Evolutionary conservation across 1,140 invertebrate species (phyloP).

Genomic region (Amyelois transitella): DNA sequence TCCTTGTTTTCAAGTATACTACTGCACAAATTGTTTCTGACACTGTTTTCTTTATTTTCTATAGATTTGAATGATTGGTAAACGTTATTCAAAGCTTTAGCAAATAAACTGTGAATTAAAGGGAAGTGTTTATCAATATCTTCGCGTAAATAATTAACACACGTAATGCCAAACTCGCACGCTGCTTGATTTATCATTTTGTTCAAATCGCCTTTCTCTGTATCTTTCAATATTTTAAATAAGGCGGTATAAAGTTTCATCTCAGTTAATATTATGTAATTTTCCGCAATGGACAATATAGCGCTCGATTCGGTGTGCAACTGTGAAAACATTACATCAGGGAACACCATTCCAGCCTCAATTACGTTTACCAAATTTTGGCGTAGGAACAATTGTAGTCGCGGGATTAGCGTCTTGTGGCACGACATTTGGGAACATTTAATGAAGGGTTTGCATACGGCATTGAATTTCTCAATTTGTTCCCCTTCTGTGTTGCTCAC

Average conservation of each 20-base stretch:
- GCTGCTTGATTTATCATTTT: constrained; percentile 17
- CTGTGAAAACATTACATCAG: constrained; percentile 28
- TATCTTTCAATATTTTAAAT: constrained; percentile 17
- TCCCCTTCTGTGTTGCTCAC: not conserved
- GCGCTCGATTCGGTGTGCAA: constrained; percentile 31
- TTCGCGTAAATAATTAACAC: constrained; percentile 27
- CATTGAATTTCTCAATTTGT: not conserved
- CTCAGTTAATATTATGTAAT: constrained; percentile 34
- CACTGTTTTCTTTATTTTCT: not conserved
- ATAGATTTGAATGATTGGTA: not conserved
- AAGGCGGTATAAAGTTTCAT: constrained; percentile 33
- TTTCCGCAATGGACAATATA: constrained; percentile 23
- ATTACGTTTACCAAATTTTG: constrained; percentile 10
- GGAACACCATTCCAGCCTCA: constrained; percentile 27
- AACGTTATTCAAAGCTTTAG: constrained; percentile 16
- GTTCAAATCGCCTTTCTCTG: constrained; percentile 22
- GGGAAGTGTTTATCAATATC: constrained; percentile 33
- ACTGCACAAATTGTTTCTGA: not conserved
- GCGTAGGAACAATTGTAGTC: not conserved
- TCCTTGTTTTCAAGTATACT: not conserved
- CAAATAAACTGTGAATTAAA: constrained; percentile 36
- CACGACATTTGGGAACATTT: not conserved
- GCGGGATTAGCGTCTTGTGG: not conserved
- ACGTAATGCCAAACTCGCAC: constrained; percentile 23
- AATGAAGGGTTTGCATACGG: not conserved